phyloP scores from a whole-genome alignment of 2,888 invertebrate genomes.

The Synanthedon andrenaeformis region DNA sequence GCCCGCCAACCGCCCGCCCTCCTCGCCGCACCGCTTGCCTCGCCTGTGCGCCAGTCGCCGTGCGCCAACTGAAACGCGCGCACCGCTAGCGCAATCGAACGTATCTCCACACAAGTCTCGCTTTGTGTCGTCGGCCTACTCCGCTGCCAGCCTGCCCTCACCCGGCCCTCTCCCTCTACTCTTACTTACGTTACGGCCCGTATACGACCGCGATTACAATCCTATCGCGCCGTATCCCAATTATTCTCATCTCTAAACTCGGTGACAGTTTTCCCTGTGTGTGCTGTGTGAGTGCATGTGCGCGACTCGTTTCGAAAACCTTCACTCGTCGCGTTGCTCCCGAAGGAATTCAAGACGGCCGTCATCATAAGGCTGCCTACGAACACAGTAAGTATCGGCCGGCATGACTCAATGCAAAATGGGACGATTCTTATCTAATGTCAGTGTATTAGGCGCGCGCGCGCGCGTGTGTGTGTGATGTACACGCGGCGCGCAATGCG shows the following conservation, averaged over 20 bases:
- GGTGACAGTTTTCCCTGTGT: conserved; percentile 18
- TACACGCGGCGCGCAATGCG: conserved; percentile 22
- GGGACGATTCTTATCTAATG: conserved; percentile 67
- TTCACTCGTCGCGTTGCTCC: conserved; percentile 41
- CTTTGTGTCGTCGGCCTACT: conserved; percentile 21
- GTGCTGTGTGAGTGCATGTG: conserved; percentile 39
- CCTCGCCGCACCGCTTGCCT: conserved; percentile 46
- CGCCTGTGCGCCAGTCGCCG: conserved; percentile 66
- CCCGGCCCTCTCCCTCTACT: conserved; percentile 26
- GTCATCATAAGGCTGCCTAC: conserved; percentile 69
- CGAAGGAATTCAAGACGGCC: conserved; percentile 63
- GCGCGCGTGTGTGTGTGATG: conserved; percentile 33
- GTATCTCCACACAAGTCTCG: conserved; percentile 41
- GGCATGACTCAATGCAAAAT: conserved; percentile 66
- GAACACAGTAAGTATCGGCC: conserved; percentile 63
- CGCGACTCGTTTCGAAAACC: conserved; percentile 37
- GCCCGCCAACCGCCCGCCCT: conserved; percentile 63
- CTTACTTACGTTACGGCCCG: conserved; percentile 16
- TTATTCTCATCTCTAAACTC: conserved; percentile 19
- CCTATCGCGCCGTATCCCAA: conserved; percentile 22
- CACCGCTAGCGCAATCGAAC: conserved; percentile 65
- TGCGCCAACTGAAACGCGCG: conserved; percentile 71
- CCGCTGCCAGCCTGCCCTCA: conserved; percentile 36
- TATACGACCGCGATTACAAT: conserved; percentile 31
- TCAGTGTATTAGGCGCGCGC: conserved; percentile 11